phyloP scores from a whole-genome alignment of 2,113 vertebrate genomes.

The Crotalus horridus region DNA sequence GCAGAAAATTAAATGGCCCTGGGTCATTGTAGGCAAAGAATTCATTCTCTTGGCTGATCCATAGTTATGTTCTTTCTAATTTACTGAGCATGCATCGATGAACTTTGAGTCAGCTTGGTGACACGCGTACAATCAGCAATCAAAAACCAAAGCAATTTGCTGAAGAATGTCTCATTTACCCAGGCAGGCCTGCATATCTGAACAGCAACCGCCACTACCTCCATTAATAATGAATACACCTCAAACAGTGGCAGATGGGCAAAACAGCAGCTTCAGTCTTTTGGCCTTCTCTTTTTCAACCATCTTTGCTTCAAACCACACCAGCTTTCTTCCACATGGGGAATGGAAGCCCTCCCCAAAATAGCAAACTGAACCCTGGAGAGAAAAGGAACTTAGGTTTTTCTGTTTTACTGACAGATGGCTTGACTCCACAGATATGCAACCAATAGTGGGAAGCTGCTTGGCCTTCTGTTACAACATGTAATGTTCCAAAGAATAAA shows the following conservation, averaged over 20 bases:
- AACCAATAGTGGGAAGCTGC: constrained; percentile 78
- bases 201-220: constrained; percentile 81
- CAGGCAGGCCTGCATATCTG: constrained; percentile 90
- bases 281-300: constrained; percentile 71
- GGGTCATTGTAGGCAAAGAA: constrained; percentile 94
- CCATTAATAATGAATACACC: constrained; percentile 98
- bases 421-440: constrained; percentile 77
- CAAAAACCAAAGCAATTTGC: constrained; percentile 84
- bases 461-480: constrained; percentile 67
- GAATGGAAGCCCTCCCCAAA: constrained; percentile 82
- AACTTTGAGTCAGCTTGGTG: constrained; percentile 87
- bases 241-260: constrained; percentile 90
- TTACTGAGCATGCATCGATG: constrained; percentile 99
- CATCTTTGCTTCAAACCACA: constrained; percentile 69
- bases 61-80: constrained; percentile 99
- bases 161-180: constrained; percentile 88
- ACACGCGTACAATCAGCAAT: constrained; percentile 87
- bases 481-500: constrained; percentile 54
- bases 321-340: constrained; percentile 59
- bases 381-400: constrained; percentile 82
- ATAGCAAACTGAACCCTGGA: constrained; percentile 78
- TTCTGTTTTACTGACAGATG: constrained; percentile 88
- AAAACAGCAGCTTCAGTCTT: constrained; percentile 71
- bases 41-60: constrained; percentile 93
- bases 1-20: constrained; percentile 99